Evolutionary conservation across 2,797 vertebrate genomes (phyloP), one percentile per base, ranked within the genome.

Genomic region (Syngnathus acus): DNA sequence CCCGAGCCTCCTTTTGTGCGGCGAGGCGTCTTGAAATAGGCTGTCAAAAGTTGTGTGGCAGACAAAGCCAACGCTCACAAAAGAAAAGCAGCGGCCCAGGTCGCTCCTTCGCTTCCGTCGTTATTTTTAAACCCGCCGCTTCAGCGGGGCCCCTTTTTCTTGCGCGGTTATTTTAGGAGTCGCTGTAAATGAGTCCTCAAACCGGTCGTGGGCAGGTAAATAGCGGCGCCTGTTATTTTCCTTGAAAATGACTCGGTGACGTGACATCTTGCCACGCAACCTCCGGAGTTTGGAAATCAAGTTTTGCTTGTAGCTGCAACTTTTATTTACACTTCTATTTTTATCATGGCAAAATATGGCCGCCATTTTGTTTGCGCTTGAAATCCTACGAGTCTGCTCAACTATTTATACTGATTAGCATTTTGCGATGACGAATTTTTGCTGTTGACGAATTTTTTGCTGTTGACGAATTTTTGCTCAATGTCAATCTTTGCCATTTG

Each of bases 201-300:
- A 89, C 68, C 73, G 70, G 81, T 87, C 60, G 84, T 78, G 82
- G 83, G 88, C 82, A 82, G 85, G 87, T 91, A 91, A 90, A 91
- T 87, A 78, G 77, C 83, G 84, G 68, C 77, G 83, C 72, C 84
- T 83, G 85, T 81, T 78, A 84, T 66, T 76, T 74, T 73, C 68
- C 64, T 26, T 45, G 40, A 23, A 43, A 43, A 68, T 87, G 86
- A 89, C 77, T 90, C 85, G 80, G 32, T 32, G 32, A 32, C 32
- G 32, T 32, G 32, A 32, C 32, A 4, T 4, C 32, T 32, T 32
- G 32, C 32, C 32, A 32, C 32, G 32, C 32, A 32, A 4, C 32
- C 32, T 4, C 32, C 48, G 61, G 76, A 65, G 64, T 78, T 79
- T 69, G 23, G 64, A 62, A 74, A 64, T 17, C 61, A 71, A 50